Evolutionary conservation across 2,113 vertebrate species (phyloP), one percentile per base, ranked within the genome.

Genomic region (Rhinopomastus cyanomelas): DNA sequence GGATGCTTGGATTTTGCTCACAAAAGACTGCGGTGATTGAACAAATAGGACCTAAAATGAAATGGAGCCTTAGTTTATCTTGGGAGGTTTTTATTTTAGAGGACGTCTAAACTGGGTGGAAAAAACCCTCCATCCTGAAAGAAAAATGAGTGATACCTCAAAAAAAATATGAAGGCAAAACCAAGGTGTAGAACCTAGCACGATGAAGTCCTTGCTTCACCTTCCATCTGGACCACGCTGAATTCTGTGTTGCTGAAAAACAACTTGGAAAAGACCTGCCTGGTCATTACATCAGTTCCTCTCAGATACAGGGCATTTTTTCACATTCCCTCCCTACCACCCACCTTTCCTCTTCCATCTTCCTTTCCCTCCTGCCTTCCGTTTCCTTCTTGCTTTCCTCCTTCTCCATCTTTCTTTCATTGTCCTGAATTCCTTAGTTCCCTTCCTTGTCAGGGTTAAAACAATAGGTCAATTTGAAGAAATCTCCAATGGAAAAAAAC

Each of bases 1-100:
- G 80, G 49, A 72, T 13, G 64, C 3, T 91, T 68, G 49, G 34
- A 85, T 90, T 88, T 93, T 91, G 64, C 44, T 86, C 73, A 29
- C 26, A 48, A 84, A 92, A 67, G 49, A 42, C 48, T 39, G 14
- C 39, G n/a, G 19, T 34, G 71, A 80, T 80, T 85, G 42, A 90
- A 75, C 59, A 79, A 68, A 15, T 16, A 62, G 16, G 21, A 62
- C 26, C n/a, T 73, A 69, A 87, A 80, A 57, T 59, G 27, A 79
- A 85, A 57, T 32, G 2, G 9, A 62, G 8, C 66, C 15, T 39
- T 27, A 20, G 61, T 91, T 61, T 69, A 53, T 62, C 39, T 32
- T 26, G 57, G 17, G 5, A 67, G 7, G 5, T 69, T 29, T 69
- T 87, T 84, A 64, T 78, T 92, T 93, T 81, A 72, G 18, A 91